Conservation (phyloP, 92 coral and sea anemone genomes). For the Metridium senile region DNA sequence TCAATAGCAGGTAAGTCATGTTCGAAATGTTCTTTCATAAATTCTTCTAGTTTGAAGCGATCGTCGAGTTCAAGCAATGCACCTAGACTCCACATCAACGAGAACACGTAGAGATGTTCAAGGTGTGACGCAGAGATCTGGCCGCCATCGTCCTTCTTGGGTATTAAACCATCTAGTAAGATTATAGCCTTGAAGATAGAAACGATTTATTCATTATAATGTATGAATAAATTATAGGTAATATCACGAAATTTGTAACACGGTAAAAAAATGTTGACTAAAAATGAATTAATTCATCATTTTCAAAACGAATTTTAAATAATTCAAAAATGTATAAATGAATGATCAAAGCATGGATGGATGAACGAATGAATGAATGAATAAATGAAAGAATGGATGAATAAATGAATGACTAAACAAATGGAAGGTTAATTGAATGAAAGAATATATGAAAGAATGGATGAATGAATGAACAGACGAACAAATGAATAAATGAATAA, state of each 20-base stretch:
- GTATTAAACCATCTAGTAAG: constrained; percentile 78
- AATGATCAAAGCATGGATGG: too few relatives aligned
- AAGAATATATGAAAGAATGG: background rate
- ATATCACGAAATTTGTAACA: too few relatives aligned
- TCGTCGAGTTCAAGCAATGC: constrained; percentile 83
- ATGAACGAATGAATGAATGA: background rate
- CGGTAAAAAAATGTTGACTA: too few relatives aligned
- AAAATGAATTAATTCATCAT: too few relatives aligned
- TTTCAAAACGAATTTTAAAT: too few relatives aligned
- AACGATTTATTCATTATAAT: too few relatives aligned
- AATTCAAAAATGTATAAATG: too few relatives aligned
- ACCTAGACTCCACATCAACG: constrained; percentile 91
- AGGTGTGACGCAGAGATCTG: constrained; percentile 63
- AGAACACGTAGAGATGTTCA: constrained; percentile 71
- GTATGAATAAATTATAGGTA: too few relatives aligned
- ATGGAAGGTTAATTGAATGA: background rate
- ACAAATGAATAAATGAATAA: background rate
- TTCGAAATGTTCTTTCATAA: constrained; percentile 62
- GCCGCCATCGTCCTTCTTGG: constrained; percentile 80
- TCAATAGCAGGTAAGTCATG: constrained; percentile 61
- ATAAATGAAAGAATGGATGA: background rate
- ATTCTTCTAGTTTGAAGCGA: constrained; percentile 84
- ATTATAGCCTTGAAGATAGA: constrained; percentile 70
- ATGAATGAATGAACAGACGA: background rate
- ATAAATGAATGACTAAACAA: background rate